Conservation (phyloP, 2,797 vertebrate genomes). For the Myripristis jacobus region DNA sequence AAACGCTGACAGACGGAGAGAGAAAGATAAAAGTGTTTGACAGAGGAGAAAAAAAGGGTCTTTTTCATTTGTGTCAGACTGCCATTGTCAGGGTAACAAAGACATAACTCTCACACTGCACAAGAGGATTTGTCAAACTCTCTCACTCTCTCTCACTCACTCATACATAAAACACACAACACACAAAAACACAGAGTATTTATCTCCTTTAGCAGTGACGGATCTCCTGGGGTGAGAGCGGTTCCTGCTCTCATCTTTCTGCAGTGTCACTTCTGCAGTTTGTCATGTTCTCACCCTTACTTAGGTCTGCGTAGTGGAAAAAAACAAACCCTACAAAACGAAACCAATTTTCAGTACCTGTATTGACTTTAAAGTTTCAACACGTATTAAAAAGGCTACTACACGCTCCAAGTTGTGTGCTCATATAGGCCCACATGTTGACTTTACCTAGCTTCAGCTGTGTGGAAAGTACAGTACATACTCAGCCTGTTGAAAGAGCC, state of each 20-base stretch:
- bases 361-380: constrained; percentile 25
- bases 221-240: constrained; percentile 65
- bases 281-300: constrained; percentile 68
- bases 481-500: not conserved
- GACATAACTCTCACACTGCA: constrained; percentile 66
- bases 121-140: constrained; percentile 65
- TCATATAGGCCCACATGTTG: not conserved
- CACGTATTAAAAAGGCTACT: not conserved
- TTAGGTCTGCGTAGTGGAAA: constrained; percentile 40
- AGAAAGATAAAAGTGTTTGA: constrained; percentile 76
- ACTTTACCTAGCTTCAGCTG: not conserved
- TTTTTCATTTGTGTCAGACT: constrained; percentile 76
- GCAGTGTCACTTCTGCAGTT: constrained; percentile 72
- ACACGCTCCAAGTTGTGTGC: not conserved
- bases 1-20: constrained; percentile 72
- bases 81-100: constrained; percentile 77
- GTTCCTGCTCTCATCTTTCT: constrained; percentile 69
- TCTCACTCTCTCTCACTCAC: constrained; percentile 25
- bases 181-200: constrained; percentile 61
- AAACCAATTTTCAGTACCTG: constrained; percentile 1
- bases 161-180: constrained; percentile 46
- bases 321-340: constrained; percentile 20
- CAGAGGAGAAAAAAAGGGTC: constrained; percentile 54
- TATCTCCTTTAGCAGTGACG: constrained; percentile 70
- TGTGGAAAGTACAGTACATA: not conserved